Evolutionary conservation across 2,888 invertebrate species (phyloP).

Genomic region (Geotrupes spiniger): DNA sequence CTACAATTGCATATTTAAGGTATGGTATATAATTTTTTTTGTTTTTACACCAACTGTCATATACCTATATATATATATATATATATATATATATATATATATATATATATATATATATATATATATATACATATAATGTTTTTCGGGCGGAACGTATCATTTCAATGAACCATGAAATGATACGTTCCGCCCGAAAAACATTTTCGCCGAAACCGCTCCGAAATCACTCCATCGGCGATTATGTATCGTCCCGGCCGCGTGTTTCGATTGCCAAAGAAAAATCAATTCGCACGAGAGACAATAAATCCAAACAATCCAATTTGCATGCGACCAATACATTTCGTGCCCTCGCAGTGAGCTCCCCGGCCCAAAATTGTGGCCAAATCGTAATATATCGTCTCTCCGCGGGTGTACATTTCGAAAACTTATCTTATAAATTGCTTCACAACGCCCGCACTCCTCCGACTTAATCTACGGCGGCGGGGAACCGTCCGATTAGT

Average conservation of each 20-base stretch:
- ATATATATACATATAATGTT: too few relatives aligned
- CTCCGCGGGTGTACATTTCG: constrained; percentile 34
- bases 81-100: too few relatives aligned
- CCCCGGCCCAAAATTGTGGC: constrained; percentile 39
- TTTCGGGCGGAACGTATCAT: too few relatives aligned
- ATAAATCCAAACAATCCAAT: constrained; percentile 43
- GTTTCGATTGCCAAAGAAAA: too few relatives aligned
- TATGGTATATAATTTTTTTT: too few relatives aligned
- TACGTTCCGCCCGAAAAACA: too few relatives aligned
- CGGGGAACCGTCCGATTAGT: constrained; percentile 10
- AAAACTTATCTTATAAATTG: constrained; percentile 41
- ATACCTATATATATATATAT: too few relatives aligned
- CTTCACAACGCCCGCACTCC: constrained; percentile 40
- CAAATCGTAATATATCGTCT: constrained; percentile 39
- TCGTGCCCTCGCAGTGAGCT: constrained; percentile 30
- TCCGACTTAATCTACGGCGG: constrained; percentile 27
- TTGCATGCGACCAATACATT: constrained; percentile 41
- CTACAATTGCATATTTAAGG: too few relatives aligned
- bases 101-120: too few relatives aligned
- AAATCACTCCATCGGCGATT: not conserved
- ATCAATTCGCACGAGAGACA: constrained; percentile 25
- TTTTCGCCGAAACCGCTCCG: too few relatives aligned
- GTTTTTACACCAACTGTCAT: too few relatives aligned
- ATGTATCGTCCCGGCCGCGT: constrained; percentile 19
- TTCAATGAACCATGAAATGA: too few relatives aligned